Percentiles rank a stretch among this genome's conserved stretches.
Evolutionary conservation across 2,888 invertebrate genomes (phyloP).

Genomic region (Sipunculus nudus): DNA sequence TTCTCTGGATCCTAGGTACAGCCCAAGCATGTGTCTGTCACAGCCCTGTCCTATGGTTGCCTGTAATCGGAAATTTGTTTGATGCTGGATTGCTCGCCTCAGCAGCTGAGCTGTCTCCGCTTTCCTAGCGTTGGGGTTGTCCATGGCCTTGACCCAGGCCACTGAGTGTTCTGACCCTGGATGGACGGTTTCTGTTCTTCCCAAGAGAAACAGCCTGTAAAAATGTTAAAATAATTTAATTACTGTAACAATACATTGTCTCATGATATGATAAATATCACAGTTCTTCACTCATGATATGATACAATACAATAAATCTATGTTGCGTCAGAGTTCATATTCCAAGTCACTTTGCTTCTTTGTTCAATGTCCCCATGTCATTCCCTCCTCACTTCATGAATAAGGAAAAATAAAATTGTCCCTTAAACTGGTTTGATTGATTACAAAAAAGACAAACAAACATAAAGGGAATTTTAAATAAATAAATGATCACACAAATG

Average conservation of each 20-base stretch:
- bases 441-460: no score
- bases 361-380: no score
- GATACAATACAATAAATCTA: no score
- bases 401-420: no score
- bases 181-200: conserved; percentile 73
- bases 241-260: conserved; percentile 71
- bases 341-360: no score
- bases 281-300: no score
- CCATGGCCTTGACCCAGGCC: conserved; percentile 53
- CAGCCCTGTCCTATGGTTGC: conserved; percentile 66
- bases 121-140: conserved; percentile 37
- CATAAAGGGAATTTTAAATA: no score
- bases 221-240: not conserved
- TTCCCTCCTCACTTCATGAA: no score
- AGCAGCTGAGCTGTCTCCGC: conserved; percentile 43
- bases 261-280: conserved; percentile 66
- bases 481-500: no score
- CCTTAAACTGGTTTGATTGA: no score
- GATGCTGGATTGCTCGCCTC: conserved; percentile 45
- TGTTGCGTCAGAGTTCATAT: no score
- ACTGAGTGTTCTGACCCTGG: conserved; percentile 70
- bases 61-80: conserved; percentile 47
- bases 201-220: conserved; percentile 69
- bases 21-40: conserved; percentile 71
- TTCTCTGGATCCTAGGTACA: conserved; percentile 53